Evolutionary conservation across 2,113 vertebrate genomes (phyloP), one percentile per base, ranked within the genome.

Genomic region (Solea senegalensis): DNA sequence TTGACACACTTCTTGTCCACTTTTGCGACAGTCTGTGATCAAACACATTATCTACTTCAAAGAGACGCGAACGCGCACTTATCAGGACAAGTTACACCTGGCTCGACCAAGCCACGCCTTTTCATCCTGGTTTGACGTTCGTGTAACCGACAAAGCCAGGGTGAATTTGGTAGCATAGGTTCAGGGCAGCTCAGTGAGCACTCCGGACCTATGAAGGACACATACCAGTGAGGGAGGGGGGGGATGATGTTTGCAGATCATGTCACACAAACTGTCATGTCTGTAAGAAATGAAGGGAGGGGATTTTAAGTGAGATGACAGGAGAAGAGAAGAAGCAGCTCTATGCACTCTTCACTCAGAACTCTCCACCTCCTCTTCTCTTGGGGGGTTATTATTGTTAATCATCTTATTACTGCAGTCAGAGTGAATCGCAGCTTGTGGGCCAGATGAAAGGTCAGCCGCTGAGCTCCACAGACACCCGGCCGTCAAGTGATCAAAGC

Each of bases 401-500:
- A 91, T 89, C 84, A 88, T 91, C 81, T 85, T 81, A 83, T 88
- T 89, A 83, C 79, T 57, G 85, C 78, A 88, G 78, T 61, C 79
- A n/a, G 46, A 88, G 83, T 65, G 69, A 82, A 82, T 89, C 82
- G 81, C 78, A 69, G 85, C 80, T 86, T 80, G 54, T 44, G 65
- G 81, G 71, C 65, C 78, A 65, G 86, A 88, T 91, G 87, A 90
- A 90, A 90, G 88, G 84, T 86, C 82, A 56, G 76, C 76, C 65
- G 63, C 71, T 53, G 76, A 81, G 86, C 80, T 58, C 14, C 7
- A 46, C 72, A 86, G 82, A 90, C 85, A 88, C 64, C 12, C 62
- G 79, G 82, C 85, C 67, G 74, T 86, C 84, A 88, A 52, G 87
- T 70, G 88, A 91, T 92, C 90, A 91, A 90, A 91, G 90, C 68